Evolutionary conservation across 2,113 vertebrate genomes (phyloP).

Genomic region (Myanophis thanlyinensis): DNA sequence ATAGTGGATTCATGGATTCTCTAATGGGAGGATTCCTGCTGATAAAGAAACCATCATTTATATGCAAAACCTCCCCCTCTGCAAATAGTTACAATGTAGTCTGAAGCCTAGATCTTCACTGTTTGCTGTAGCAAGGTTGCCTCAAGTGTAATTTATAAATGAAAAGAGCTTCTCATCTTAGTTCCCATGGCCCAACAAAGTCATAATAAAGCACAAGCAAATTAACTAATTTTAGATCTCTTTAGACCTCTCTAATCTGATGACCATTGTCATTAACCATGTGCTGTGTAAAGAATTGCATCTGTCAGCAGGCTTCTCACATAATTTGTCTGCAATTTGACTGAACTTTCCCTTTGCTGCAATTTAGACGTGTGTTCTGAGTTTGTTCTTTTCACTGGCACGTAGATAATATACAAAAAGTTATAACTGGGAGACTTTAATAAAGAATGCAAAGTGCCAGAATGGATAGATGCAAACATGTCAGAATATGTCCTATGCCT

Average conservation of each 20-base stretch:
- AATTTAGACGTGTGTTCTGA: neutral
- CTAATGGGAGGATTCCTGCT: neutral
- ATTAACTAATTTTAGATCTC: neutral
- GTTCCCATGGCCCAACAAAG: neutral
- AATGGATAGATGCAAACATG: neutral
- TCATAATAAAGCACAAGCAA: neutral
- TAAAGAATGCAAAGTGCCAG: neutral
- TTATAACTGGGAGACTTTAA: neutral
- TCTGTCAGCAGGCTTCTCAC: neutral
- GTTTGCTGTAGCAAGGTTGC: neutral
- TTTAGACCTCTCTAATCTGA: neutral
- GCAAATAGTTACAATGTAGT: neutral
- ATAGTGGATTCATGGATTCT: neutral
- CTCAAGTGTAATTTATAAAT: neutral
- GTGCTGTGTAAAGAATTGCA: neutral
- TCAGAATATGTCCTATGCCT: neutral
- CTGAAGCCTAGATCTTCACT: neutral
- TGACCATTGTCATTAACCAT: neutral
- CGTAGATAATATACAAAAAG: neutral
- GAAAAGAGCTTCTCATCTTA: neutral
- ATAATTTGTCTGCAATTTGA: neutral
- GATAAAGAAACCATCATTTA: neutral
- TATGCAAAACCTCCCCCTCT: neutral
- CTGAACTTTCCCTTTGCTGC: neutral
- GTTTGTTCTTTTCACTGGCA: neutral